Percentiles rank a stretch among this genome's conserved stretches.
These are phyloP conservation scores for Martes martes DNA, from an alignment of 2,113 vertebrate species.

Conservation along the genomic window DNA sequence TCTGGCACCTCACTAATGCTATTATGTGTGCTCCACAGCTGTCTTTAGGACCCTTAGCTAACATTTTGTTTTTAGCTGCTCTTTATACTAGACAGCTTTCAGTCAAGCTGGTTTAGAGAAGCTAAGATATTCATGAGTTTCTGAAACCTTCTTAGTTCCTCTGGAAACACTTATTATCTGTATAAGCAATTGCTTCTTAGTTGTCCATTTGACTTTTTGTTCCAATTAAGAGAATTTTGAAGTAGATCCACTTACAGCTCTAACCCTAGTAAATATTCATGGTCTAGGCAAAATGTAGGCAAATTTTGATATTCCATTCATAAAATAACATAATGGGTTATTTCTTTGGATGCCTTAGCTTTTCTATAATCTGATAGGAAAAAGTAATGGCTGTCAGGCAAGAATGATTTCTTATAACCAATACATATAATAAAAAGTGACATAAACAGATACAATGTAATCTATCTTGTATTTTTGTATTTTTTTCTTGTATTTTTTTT, in stretches of 20 bases:
- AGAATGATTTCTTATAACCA: slow-evolving; percentile 42
- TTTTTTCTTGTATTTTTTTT: not conserved
- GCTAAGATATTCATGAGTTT: not conserved
- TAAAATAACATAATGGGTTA: not conserved
- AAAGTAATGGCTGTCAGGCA: slow-evolving; percentile 12
- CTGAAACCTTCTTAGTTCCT: not conserved
- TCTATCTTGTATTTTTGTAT: not conserved
- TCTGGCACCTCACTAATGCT: not conserved
- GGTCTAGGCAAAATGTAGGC: not conserved
- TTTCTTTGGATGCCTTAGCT: not conserved
- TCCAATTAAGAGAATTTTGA: slow-evolving; percentile 31
- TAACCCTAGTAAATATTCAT: not conserved
- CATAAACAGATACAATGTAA: not conserved
- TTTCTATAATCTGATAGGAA: slow-evolving; percentile 22
- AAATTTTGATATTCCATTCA: not conserved
- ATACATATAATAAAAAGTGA: not conserved
- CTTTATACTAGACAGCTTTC: not conserved
- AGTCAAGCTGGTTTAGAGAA: not conserved
- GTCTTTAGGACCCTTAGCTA: not conserved
- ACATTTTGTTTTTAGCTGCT: not conserved
- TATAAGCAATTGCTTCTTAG: not conserved
- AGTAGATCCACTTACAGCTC: not conserved
- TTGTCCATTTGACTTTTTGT: not conserved
- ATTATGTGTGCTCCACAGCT: no score
- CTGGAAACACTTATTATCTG: not conserved